Conservation (phyloP, 2,797 vertebrate genomes). For the Micropoecilia bifurca region DNA sequence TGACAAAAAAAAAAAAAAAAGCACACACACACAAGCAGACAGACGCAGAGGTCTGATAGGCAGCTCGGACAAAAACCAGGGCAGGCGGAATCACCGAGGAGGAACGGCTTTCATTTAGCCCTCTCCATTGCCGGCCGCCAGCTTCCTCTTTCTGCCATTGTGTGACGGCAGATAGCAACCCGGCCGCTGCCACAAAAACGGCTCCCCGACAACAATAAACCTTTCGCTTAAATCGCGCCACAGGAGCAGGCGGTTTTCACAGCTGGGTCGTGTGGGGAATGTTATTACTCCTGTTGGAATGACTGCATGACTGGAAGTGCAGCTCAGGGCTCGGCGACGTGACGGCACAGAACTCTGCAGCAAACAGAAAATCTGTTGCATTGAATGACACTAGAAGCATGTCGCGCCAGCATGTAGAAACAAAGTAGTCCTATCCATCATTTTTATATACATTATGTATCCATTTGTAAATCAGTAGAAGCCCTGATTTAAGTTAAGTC, state of each 20-base stretch:
- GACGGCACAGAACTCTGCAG: slow-evolving; percentile 3
- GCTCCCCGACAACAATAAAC: slow-evolving; percentile 56
- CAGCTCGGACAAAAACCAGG: slow-evolving; percentile 60
- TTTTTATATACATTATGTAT: background rate
- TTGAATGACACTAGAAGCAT: background rate
- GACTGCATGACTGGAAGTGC: slow-evolving; percentile 31
- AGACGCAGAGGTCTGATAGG: slow-evolving; percentile 52
- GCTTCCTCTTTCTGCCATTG: slow-evolving; percentile 54
- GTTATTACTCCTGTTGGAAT: slow-evolving; percentile 46
- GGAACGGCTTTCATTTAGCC: slow-evolving; percentile 74
- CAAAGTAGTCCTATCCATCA: background rate
- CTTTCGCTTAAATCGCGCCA: slow-evolving; percentile 27
- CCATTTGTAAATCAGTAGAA: too few species aligned
- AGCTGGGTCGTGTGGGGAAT: slow-evolving; percentile 38
- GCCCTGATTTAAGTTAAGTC: background rate
- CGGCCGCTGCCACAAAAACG: slow-evolving; percentile 33
- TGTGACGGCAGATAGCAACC: slow-evolving; percentile 52
- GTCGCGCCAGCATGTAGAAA: background rate
- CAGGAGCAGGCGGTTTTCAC: slow-evolving; percentile 37
- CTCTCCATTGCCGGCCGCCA: slow-evolving; percentile 43
- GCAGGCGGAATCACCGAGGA: slow-evolving; percentile 60
- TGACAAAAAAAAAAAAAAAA: slow-evolving; percentile 1
- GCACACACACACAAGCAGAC: background rate
- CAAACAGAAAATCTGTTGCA: slow-evolving; percentile 4
- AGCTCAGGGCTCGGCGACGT: slow-evolving; percentile 23